A percentile compares a stretch with the other conserved stretches of the same genome.
phyloP scores from a whole-genome alignment of 1,140 invertebrate genomes.

The Drosophila lini region DNA sequence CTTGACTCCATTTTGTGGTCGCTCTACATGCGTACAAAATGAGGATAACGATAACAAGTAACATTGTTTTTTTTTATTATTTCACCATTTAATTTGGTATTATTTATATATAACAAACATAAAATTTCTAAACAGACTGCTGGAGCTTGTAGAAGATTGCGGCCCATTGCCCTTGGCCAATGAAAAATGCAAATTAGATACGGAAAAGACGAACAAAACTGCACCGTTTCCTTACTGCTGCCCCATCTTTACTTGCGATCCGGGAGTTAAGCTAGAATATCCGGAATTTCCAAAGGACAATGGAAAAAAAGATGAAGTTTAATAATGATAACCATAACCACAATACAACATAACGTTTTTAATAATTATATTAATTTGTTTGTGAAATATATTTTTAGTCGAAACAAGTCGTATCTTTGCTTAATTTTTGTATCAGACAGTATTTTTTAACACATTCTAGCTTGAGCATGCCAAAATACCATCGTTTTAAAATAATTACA shows the following conservation, averaged over 20 bases:
- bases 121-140: constrained; percentile 85
- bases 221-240: constrained; percentile 94
- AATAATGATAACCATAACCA: constrained; percentile 9
- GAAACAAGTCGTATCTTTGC: not conserved
- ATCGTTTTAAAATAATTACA: not conserved
- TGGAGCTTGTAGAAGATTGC: constrained; percentile 94
- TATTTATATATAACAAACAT: not conserved
- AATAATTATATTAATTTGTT: not conserved
- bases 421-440: not conserved
- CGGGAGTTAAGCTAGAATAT: constrained; percentile 92
- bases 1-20: constrained; percentile 93
- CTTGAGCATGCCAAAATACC: too few species aligned
- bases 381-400: constrained; percentile 21
- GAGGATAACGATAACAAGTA: constrained; percentile 88
- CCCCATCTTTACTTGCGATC: constrained; percentile 93
- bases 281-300: constrained; percentile 89
- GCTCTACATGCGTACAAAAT: constrained; percentile 92
- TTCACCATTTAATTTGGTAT: not conserved
- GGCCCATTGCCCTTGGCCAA: constrained; percentile 93
- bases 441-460: not conserved
- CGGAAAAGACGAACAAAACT: constrained; percentile 94
- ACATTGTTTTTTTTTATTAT: not conserved
- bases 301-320: constrained; percentile 81
- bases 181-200: constrained; percentile 93
- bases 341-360: not conserved